These are phyloP conservation scores for Oreochromis aureus DNA, from an alignment of 2,113 vertebrate genomes.

Conservation along the genomic window DNA sequence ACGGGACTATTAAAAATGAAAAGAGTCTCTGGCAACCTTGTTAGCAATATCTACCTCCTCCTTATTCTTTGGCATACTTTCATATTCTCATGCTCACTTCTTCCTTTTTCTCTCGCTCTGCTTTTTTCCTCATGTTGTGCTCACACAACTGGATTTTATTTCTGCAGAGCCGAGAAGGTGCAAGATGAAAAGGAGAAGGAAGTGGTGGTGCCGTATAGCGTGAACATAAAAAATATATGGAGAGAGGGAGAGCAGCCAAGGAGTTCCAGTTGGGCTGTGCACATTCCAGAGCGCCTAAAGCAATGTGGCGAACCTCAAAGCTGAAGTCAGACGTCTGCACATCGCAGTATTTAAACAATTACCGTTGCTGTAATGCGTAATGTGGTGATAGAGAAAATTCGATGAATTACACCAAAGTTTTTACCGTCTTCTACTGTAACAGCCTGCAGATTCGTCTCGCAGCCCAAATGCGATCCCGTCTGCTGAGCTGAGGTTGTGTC, in stretches of 20 bases:
- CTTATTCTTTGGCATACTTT: conserved; percentile 54
- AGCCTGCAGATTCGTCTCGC: neutral
- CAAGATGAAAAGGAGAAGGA: conserved; percentile 40
- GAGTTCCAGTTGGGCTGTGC: conserved; percentile 16
- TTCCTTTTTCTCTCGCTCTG: neutral
- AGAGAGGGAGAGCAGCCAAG: neutral
- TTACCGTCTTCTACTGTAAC: neutral
- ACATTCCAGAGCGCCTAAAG: conserved; percentile 49
- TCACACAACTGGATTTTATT: conserved; percentile 64
- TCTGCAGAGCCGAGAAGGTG: conserved; percentile 34
- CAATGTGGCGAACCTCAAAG: conserved; percentile 37
- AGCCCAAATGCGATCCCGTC: neutral
- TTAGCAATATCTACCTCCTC: conserved; percentile 64
- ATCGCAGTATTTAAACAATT: conserved; percentile 31
- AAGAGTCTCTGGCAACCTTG: conserved; percentile 65
- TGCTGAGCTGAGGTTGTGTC: neutral
- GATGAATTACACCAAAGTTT: conserved; percentile 1
- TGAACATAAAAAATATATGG: neutral
- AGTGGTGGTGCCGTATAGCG: conserved; percentile 16
- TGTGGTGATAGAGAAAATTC: conserved; percentile 20
- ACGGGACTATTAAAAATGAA: conserved; percentile 72
- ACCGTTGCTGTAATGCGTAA: conserved; percentile 29
- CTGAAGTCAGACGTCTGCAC: conserved; percentile 30
- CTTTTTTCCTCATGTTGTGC: conserved; percentile 13
- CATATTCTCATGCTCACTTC: conserved; percentile 33